Evolutionary conservation across 2,888 invertebrate genomes (phyloP).

Genomic region (Caenorhabditis sp.): DNA sequence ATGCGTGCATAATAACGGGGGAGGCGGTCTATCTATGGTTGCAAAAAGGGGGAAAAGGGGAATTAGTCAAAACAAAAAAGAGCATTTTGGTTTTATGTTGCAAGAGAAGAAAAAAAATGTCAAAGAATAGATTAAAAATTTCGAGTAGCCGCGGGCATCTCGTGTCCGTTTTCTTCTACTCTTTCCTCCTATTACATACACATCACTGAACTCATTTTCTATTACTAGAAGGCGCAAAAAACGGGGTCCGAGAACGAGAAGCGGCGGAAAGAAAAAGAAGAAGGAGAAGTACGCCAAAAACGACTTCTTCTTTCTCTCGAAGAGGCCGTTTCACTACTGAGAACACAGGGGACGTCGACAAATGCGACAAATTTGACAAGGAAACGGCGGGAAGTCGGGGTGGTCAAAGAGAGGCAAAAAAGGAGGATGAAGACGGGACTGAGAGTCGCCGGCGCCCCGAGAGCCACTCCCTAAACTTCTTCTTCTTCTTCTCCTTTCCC

Average conservation of each 20-base stretch:
- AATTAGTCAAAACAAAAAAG: slow-evolving; percentile 38
- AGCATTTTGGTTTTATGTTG: slow-evolving; percentile 18
- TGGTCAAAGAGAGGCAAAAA: slow-evolving; percentile 29
- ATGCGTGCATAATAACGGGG: no score
- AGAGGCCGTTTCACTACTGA: slow-evolving; percentile 3
- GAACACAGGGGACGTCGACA: slow-evolving; percentile 27
- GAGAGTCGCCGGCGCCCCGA: slow-evolving; percentile 19
- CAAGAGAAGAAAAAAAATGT: slow-evolving; percentile 40
- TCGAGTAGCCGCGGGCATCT: slow-evolving; percentile 28
- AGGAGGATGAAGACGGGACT: slow-evolving; percentile 27
- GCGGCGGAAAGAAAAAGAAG: not conserved
- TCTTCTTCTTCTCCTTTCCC: not conserved
- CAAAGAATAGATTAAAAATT: slow-evolving; percentile 46
- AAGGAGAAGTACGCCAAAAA: slow-evolving; percentile 21
- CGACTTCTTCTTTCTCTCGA: slow-evolving; percentile 16
- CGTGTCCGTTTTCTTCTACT: slow-evolving; percentile 1
- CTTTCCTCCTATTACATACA: slow-evolving; percentile 43
- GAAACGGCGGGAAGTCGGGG: no score
- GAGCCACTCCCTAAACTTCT: slow-evolving; percentile 18
- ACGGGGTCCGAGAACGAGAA: slow-evolving; percentile 9
- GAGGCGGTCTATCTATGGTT: no score
- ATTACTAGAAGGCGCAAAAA: slow-evolving; percentile 38
- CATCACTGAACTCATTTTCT: slow-evolving; percentile 52
- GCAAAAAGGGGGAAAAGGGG: not conserved
- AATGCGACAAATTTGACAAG: slow-evolving; percentile 50